These are phyloP conservation scores for Euplexia lucipara DNA, from an alignment of 2,888 invertebrate species.

Conservation along the genomic window DNA sequence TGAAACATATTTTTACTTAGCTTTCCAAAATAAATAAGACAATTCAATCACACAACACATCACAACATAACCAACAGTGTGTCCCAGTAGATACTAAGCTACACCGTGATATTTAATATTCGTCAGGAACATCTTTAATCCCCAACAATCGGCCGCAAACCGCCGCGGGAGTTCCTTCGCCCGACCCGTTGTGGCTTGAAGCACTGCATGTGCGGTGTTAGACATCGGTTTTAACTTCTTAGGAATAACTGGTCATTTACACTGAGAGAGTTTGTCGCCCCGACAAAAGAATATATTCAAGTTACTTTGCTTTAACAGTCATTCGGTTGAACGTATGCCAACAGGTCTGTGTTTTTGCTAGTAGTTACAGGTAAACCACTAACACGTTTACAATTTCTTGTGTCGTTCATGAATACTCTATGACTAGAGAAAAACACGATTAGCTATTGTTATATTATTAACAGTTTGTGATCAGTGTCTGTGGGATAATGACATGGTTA, in stretches of 20 bases:
- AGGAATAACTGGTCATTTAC: conserved; percentile 24
- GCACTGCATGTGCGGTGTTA: conserved; percentile 68
- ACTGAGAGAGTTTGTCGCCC: neutral
- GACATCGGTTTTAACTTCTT: conserved; percentile 52
- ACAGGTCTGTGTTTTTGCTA: too few species aligned
- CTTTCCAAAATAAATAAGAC: conserved; percentile 2
- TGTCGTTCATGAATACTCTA: too few species aligned
- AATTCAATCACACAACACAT: conserved; percentile 1
- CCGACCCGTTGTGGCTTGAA: conserved; percentile 62
- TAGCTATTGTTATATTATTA: too few species aligned
- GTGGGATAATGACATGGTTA: too few species aligned
- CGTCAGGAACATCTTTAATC: conserved; percentile 64
- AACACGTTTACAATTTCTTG: too few species aligned
- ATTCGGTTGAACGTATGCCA: neutral
- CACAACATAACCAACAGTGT: neutral
- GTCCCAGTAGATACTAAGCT: conserved; percentile 19
- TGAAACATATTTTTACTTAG: neutral
- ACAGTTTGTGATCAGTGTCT: too few species aligned
- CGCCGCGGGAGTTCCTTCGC: conserved; percentile 43
- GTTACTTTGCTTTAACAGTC: neutral
- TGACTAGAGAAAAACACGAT: too few species aligned
- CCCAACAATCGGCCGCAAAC: conserved; percentile 65
- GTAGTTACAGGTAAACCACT: too few species aligned
- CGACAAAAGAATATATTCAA: neutral
- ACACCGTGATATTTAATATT: conserved; percentile 67